Evolutionary conservation across 2,113 vertebrate species (phyloP).

Genomic region (Hypocryptadius cinnamomeus): DNA sequence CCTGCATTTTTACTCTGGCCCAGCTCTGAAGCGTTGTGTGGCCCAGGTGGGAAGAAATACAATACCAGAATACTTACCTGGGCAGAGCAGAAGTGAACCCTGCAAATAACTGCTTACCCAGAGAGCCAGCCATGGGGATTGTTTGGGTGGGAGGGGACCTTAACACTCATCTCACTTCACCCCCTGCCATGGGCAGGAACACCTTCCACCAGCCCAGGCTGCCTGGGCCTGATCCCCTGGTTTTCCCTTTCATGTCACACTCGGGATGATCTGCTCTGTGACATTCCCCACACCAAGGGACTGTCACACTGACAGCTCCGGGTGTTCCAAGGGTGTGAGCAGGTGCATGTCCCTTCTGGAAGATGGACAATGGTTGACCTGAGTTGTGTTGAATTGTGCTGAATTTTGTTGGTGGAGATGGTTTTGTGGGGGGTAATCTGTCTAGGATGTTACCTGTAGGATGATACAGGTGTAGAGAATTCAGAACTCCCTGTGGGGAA

Average conservation of each 20-base stretch:
- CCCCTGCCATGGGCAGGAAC: too few species aligned
- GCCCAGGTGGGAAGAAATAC: background rate
- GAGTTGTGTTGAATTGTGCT: background rate
- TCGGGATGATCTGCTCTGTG: background rate
- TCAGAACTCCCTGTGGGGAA: background rate
- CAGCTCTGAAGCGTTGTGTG: background rate
- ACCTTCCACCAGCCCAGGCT: background rate
- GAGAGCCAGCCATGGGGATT: background rate
- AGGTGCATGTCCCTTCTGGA: background rate
- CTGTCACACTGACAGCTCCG: background rate
- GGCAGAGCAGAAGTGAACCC: background rate
- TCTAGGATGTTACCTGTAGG: background rate
- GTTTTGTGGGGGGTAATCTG: background rate
- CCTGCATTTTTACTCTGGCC: background rate
- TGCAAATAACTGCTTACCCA: background rate
- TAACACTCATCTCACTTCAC: background rate
- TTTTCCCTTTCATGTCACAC: accelerated
- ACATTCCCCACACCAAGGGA: background rate
- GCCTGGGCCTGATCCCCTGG: too few species aligned
- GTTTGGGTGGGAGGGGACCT: background rate
- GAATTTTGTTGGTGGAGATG: background rate
- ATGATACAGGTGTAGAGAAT: background rate
- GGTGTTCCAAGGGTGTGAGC: background rate
- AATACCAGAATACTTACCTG: background rate
- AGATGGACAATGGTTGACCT: accelerated